Evolutionary conservation across 2,113 vertebrate genomes (phyloP).

Genomic region (Anarrhichthys ocellatus): DNA sequence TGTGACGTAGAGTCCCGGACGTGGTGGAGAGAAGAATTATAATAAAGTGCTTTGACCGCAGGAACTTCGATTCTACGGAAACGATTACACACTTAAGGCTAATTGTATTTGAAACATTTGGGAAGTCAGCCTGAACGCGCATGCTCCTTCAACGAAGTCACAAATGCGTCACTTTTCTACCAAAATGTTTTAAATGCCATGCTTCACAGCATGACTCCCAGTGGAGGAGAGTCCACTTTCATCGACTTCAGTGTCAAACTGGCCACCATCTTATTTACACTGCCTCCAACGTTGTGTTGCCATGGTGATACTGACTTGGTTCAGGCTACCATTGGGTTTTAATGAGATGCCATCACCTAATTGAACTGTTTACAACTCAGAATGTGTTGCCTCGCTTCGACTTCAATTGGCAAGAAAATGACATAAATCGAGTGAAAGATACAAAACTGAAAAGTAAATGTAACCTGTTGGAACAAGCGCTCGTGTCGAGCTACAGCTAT

Average conservation of each 20-base stretch:
- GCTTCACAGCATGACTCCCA: neutral
- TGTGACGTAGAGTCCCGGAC: constrained; percentile 52
- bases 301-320: constrained; percentile 16
- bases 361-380: neutral
- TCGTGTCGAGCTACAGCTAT: neutral
- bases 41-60: neutral
- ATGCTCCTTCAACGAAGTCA: neutral
- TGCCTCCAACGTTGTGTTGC: neutral
- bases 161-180: neutral
- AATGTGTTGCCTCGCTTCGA: neutral
- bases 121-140: neutral
- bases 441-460: neutral
- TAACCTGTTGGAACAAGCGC: constrained; percentile 51
- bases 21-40: neutral
- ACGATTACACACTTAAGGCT: neutral
- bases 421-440: neutral
- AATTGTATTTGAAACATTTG: neutral
- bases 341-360: neutral
- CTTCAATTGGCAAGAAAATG: neutral
- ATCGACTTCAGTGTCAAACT: neutral
- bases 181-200: neutral
- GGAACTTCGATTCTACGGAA: neutral
- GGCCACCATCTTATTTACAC: too few species aligned
- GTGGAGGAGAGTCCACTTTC: neutral
- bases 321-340: neutral